These are phyloP conservation scores for Luehdorfia chinensis DNA, from an alignment of 1,140 invertebrate genomes.

Conservation along the genomic window DNA sequence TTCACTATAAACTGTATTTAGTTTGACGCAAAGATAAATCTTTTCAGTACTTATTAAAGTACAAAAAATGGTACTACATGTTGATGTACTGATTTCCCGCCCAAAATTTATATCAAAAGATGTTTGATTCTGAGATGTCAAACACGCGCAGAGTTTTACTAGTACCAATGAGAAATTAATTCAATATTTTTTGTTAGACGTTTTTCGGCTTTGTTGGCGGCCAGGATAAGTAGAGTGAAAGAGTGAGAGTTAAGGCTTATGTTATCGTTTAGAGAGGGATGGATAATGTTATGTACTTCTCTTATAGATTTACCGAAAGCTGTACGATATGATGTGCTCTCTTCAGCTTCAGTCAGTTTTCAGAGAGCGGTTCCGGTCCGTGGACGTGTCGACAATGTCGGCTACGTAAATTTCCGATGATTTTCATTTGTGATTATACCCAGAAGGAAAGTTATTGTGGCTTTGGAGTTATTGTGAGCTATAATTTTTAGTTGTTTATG, in stretches of 20 bases:
- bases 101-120: constrained; percentile 29
- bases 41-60: not conserved
- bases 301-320: constrained; percentile 68
- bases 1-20: constrained; percentile 19
- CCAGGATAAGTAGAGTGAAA: constrained; percentile 48
- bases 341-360: constrained; percentile 54
- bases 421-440: constrained; percentile 24
- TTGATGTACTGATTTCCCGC: constrained; percentile 25
- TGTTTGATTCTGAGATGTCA: constrained; percentile 21
- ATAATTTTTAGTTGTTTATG: no score
- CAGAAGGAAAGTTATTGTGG: not conserved
- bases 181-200: constrained; percentile 44
- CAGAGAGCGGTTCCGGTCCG: constrained; percentile 29
- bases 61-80: not conserved
- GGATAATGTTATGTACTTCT: constrained; percentile 49
- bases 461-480: not conserved
- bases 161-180: constrained; percentile 40
- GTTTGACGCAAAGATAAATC: not conserved
- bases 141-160: constrained; percentile 38
- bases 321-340: constrained; percentile 33
- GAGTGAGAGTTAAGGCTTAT: constrained; percentile 21
- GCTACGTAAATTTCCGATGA: constrained; percentile 31
- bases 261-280: constrained; percentile 33
- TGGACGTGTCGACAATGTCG: constrained; percentile 21
- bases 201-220: constrained; percentile 45